Evolutionary conservation across 2,797 vertebrate genomes (phyloP).

Genomic region (Melopsittacus undulatus): DNA sequence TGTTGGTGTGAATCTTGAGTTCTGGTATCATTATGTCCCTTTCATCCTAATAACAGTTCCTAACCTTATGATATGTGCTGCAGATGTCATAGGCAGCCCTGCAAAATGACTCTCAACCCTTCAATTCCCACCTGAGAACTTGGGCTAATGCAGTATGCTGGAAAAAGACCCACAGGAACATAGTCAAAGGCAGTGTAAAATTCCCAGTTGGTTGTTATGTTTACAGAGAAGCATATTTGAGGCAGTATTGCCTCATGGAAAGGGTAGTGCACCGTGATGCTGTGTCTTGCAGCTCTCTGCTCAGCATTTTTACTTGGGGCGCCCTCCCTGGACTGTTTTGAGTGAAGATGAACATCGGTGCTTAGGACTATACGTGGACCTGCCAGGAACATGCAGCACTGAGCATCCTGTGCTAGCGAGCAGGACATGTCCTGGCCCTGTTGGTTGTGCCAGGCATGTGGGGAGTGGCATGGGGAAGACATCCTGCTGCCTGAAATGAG

Average conservation of each 20-base stretch:
- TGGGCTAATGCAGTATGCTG: neutral
- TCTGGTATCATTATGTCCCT: neutral
- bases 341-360: rapidly evolving
- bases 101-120: neutral
- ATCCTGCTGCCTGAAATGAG: neutral
- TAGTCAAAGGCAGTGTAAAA: neutral
- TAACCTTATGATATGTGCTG: neutral
- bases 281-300: neutral
- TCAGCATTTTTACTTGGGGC: neutral
- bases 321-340: neutral
- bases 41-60: neutral
- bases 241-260: neutral
- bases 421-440: rapidly evolving
- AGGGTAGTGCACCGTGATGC: rapidly evolving
- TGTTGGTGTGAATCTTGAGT: neutral
- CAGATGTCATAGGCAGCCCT: neutral
- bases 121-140: neutral
- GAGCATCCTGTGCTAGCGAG: neutral
- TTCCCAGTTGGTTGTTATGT: neutral
- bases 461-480: neutral
- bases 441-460: neutral
- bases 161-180: neutral
- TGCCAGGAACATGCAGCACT: neutral
- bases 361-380: rapidly evolving
- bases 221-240: neutral